Conservation (phyloP, 2,888 invertebrate species). For the Oscheius myriophilus region DNA sequence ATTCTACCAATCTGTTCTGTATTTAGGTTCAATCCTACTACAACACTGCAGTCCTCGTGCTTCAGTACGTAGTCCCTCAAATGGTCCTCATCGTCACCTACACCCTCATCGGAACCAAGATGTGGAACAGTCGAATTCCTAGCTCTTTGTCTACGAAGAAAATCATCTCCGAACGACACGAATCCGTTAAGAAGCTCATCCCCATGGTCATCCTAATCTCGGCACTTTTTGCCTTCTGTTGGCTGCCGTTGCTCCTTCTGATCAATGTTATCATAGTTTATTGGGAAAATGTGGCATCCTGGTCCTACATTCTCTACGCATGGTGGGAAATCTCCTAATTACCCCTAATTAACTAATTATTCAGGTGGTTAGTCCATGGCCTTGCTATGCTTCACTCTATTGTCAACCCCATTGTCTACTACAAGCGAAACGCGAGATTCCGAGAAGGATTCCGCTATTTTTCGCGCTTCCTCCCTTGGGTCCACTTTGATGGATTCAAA, state of each 20-base stretch:
- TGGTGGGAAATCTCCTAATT: slow-evolving; percentile 45
- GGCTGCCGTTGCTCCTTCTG: slow-evolving; percentile 69
- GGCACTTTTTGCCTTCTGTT: slow-evolving; percentile 67
- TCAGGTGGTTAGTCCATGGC: slow-evolving; percentile 67
- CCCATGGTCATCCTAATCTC: slow-evolving; percentile 70
- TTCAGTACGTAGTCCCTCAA: slow-evolving; percentile 70
- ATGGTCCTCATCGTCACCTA: slow-evolving; percentile 68
- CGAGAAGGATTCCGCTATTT: slow-evolving; percentile 81
- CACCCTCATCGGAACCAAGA: slow-evolving; percentile 67
- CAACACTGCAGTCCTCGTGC: slow-evolving; percentile 58
- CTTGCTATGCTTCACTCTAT: slow-evolving; percentile 69
- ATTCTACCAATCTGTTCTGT: background rate
- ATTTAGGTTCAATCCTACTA: slow-evolving; percentile 54
- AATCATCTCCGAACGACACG: slow-evolving; percentile 62
- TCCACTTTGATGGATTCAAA: slow-evolving; percentile 54
- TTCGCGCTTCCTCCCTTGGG: slow-evolving; percentile 47
- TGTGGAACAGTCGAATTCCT: slow-evolving; percentile 69
- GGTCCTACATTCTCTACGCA: slow-evolving; percentile 66
- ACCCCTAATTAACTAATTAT: slow-evolving; percentile 5
- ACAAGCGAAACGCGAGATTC: slow-evolving; percentile 76
- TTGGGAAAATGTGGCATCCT: slow-evolving; percentile 56
- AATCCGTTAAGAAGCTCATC: slow-evolving; percentile 69
- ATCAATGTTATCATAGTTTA: slow-evolving; percentile 66
- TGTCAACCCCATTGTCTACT: slow-evolving; percentile 69
- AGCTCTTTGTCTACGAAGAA: slow-evolving; percentile 53